Percentiles rank a stretch among this genome's conserved stretches.
Evolutionary conservation across 2,113 vertebrate genomes (phyloP).

Genomic region (Rhinichthys klamathensis): DNA sequence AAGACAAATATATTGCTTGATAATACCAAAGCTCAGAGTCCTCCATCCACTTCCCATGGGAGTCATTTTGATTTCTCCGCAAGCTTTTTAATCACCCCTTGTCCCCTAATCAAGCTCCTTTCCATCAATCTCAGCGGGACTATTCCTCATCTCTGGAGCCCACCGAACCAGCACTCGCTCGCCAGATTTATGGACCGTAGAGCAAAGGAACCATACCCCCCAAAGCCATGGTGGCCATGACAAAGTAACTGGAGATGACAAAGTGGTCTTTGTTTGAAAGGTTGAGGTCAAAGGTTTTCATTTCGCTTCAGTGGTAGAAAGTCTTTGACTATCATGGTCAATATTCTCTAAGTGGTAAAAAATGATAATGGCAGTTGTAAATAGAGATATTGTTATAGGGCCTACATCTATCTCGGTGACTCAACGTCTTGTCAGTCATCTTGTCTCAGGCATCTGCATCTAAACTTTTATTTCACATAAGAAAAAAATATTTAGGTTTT

Average conservation of each 20-base stretch:
- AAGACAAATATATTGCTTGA: slow-evolving; percentile 39
- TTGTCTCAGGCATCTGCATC: neutral
- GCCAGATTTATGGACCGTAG: slow-evolving; percentile 30
- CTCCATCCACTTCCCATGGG: slow-evolving; percentile 19
- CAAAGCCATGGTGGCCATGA: slow-evolving; percentile 19
- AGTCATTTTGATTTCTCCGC: slow-evolving; percentile 44
- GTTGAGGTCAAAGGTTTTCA: slow-evolving; percentile 46
- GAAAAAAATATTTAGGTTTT: neutral
- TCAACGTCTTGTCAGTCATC: slow-evolving; percentile 24
- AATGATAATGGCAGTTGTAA: slow-evolving; percentile 41
- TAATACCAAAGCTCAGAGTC: slow-evolving; percentile 8
- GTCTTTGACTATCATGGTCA: slow-evolving; percentile 46
- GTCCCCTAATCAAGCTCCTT: slow-evolving; percentile 39
- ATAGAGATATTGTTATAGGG: slow-evolving; percentile 3
- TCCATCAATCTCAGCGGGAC: slow-evolving; percentile 29
- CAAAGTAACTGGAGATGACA: slow-evolving; percentile 49
- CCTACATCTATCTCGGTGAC: slow-evolving; percentile 2
- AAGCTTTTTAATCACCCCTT: slow-evolving; percentile 53
- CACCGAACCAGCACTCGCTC: neutral
- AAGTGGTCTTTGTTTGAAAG: slow-evolving; percentile 43
- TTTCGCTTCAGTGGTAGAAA: slow-evolving; percentile 41
- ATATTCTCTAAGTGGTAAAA: slow-evolving; percentile 25
- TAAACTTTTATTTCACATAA: slow-evolving; percentile 4
- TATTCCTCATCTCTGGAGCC: slow-evolving; percentile 31
- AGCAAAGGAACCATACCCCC: neutral